A percentile compares a stretch with the other conserved stretches of the same genome.
Conservation (phyloP, 2,888 invertebrate species). For the Stenurella melanura region DNA sequence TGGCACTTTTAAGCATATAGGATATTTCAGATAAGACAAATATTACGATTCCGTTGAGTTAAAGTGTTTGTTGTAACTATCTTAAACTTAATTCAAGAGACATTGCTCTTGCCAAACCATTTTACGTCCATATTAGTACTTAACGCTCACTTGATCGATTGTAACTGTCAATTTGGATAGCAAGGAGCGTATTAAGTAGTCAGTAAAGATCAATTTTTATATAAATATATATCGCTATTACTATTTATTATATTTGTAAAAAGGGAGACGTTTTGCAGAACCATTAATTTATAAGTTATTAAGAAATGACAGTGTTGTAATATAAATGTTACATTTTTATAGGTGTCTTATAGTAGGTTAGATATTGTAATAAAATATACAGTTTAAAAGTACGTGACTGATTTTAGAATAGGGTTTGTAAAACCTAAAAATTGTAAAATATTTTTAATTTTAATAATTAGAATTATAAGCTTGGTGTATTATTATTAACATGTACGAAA, state of each 20-base stretch:
- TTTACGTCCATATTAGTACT: conserved; percentile 68
- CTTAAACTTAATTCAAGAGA: conserved; percentile 39
- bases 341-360: conserved; percentile 69
- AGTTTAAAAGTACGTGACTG: conserved; percentile 63
- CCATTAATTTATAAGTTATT: conserved; percentile 62
- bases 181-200: conserved; percentile 51
- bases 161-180: conserved; percentile 34
- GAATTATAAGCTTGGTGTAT: conserved; percentile 69
- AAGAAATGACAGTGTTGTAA: conserved; percentile 66
- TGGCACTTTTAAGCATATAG: not conserved
- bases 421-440: conserved; percentile 67
- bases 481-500: conserved; percentile 70
- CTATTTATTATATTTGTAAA: conserved; percentile 67
- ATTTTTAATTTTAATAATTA: conserved; percentile 67
- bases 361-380: conserved; percentile 51
- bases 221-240: conserved; percentile 58
- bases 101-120: conserved; percentile 55
- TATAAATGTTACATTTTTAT: conserved; percentile 71
- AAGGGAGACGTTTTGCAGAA: conserved; percentile 62
- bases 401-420: conserved; percentile 64
- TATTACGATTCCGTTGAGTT: not conserved
- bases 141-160: conserved; percentile 56
- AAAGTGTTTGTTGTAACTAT: conserved; percentile 45
- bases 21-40: not conserved
- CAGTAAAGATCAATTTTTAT: conserved; percentile 62